These are phyloP conservation scores for Homarus gammarus DNA, from an alignment of 2,888 invertebrate genomes.

Conservation along the genomic window DNA sequence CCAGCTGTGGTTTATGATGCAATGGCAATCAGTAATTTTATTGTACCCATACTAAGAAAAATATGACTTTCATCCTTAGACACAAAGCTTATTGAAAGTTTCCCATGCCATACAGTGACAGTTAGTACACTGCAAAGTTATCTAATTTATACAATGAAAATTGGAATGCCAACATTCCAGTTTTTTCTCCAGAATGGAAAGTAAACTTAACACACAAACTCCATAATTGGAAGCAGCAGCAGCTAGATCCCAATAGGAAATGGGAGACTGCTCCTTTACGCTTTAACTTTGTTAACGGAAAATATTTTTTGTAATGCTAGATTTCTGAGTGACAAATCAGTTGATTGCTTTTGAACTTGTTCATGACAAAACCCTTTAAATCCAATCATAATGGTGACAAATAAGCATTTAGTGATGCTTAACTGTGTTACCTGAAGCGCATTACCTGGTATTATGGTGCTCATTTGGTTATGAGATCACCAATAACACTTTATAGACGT, in stretches of 20 bases:
- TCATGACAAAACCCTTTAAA: conserved; percentile 26
- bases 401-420: conserved; percentile 44
- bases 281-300: conserved; percentile 34
- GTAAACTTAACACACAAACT: background rate
- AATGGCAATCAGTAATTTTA: conserved; percentile 67
- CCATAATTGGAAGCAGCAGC: conserved; percentile 9
- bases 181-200: conserved; percentile 12
- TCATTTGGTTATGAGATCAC: conserved; percentile 59
- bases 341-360: conserved; percentile 20
- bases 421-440: conserved; percentile 36
- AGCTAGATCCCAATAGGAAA: conserved; percentile 5
- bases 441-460: conserved; percentile 58
- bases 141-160: background rate
- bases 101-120: conserved; percentile 14
- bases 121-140: conserved; percentile 34
- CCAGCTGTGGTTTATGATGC: conserved; percentile 52
- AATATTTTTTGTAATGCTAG: conserved; percentile 35
- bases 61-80: background rate
- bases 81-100: conserved; percentile 24
- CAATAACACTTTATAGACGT: conserved; percentile 62
- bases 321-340: conserved; percentile 27
- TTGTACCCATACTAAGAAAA: conserved; percentile 60
- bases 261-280: background rate
- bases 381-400: conserved; percentile 32
- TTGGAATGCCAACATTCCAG: background rate